These are phyloP conservation scores for Calidris pugnax DNA, from an alignment of 2,113 vertebrate species.

Conservation along the genomic window DNA sequence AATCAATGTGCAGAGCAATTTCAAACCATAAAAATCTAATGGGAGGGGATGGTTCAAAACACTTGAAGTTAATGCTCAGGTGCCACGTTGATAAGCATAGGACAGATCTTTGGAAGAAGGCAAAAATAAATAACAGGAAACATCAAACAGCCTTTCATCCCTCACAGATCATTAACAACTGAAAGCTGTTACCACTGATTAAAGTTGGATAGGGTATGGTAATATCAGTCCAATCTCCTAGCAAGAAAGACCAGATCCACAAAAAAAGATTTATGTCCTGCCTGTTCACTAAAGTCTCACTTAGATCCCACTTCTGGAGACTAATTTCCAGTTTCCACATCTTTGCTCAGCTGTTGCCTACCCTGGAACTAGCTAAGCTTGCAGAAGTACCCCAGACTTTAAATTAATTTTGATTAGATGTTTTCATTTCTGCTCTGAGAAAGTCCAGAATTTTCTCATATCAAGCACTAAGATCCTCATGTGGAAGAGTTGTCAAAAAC, in stretches of 20 bases:
- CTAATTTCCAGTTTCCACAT: not conserved
- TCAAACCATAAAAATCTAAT: not conserved
- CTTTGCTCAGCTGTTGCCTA: not conserved
- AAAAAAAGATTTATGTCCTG: not conserved
- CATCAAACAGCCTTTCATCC: conserved; percentile 23
- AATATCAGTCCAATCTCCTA: not conserved
- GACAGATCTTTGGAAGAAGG: not conserved
- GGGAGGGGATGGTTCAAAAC: not conserved
- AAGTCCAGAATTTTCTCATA: not conserved
- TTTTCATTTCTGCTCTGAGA: not conserved
- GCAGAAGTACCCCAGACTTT: not conserved
- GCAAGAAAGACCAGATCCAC: not conserved
- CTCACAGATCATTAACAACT: not conserved
- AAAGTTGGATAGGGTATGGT: not conserved
- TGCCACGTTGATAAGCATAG: not conserved
- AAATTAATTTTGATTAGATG: not conserved
- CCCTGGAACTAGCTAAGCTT: not conserved
- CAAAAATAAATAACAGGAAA: conserved; percentile 4
- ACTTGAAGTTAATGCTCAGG: not conserved
- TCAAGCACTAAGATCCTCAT: not conserved
- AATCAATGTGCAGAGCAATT: not conserved
- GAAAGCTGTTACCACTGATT: not conserved
- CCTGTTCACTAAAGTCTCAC: not conserved
- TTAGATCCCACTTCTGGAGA: not conserved
- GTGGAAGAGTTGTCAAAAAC: not conserved